Evolutionary conservation across 2,888 invertebrate species (phyloP), one percentile per base, ranked within the genome.

Genomic region (Acanthoscelides obtectus): DNA sequence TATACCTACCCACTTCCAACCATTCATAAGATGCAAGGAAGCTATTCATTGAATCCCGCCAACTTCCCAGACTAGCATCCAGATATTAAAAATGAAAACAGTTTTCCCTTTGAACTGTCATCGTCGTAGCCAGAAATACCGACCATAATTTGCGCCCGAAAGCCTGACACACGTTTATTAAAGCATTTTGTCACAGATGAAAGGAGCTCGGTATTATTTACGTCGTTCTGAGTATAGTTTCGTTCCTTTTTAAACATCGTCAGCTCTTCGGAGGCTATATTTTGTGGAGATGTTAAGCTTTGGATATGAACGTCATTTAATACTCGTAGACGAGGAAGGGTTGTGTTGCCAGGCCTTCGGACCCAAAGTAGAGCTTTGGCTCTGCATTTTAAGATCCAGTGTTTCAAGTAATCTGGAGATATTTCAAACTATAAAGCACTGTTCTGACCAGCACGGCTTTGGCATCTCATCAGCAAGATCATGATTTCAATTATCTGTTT

Each of bases 131-230:
- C 12, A 25, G 25, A 25, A 45, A 45, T 12, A 12, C 45, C 45
- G 45, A 45, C 45, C 45, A 12, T 45, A 45, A 45, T 45, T 45
- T 45, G 45, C 45, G 45, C 45, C 12, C 17, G 17, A 45, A 45
- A 6, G 12, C 17, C 45, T 45, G 45, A 6, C 45, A 17, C 45
- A 67, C 69, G 64, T 72, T 69, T 72, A 72, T 72, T 72, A 72
- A 72, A 72, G 69, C 69, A 64, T 69, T 63, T 67, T 64, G 67
- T 69, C 71, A 72, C 71, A 71, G 72, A 72, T 72, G 72, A 71
- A 72, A 71, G 70, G 67, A 71, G 66, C 71, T 71, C 45, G 45
- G 45, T 45, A 45, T 45, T 45, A 45, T 45, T 45, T 45, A 45
- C 45, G 45, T 45, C 45, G 45, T n/a, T n/a, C n/a, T 12, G 45